Conservation (phyloP, 2,888 invertebrate species). For the Acrocera orbiculus region DNA sequence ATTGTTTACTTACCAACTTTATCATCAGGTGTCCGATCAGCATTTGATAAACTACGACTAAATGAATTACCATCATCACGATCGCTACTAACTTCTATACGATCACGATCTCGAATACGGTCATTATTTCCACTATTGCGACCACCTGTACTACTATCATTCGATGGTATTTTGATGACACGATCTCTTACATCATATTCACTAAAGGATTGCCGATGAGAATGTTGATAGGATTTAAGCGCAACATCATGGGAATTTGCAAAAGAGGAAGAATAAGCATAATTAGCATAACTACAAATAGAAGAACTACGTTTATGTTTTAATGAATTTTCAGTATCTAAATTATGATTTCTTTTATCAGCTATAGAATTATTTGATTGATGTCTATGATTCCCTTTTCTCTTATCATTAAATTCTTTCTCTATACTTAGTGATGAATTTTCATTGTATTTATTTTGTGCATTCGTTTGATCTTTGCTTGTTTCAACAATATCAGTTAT, state of each 20-base stretch:
- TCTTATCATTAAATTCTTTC: too few species aligned
- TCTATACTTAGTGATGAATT: too few species aligned
- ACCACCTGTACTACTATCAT: constrained; percentile 14
- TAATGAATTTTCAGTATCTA: too few species aligned
- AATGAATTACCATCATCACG: constrained; percentile 34
- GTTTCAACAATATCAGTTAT: too few species aligned
- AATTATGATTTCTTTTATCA: too few species aligned
- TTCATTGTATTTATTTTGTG: too few species aligned
- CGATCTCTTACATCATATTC: constrained; percentile 35
- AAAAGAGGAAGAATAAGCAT: constrained; percentile 44
- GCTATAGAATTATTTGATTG: too few species aligned
- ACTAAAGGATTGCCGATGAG: constrained; percentile 30
- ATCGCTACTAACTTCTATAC: constrained; percentile 14
- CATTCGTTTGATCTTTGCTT: too few species aligned
- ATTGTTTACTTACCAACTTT: constrained; percentile 47
- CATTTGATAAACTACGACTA: constrained; percentile 64
- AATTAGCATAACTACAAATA: constrained; percentile 42
- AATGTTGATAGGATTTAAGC: constrained; percentile 19
- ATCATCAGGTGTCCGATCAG: constrained; percentile 67
- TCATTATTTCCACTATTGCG: constrained; percentile 16
- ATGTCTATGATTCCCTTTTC: too few species aligned
- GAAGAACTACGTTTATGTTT: too few species aligned
- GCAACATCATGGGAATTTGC: constrained; percentile 30
- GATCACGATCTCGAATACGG: constrained; percentile 24
- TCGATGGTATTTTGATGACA: constrained; percentile 17